phyloP scores from a whole-genome alignment of 2,888 invertebrate genomes.

The Drosophila histrio region DNA sequence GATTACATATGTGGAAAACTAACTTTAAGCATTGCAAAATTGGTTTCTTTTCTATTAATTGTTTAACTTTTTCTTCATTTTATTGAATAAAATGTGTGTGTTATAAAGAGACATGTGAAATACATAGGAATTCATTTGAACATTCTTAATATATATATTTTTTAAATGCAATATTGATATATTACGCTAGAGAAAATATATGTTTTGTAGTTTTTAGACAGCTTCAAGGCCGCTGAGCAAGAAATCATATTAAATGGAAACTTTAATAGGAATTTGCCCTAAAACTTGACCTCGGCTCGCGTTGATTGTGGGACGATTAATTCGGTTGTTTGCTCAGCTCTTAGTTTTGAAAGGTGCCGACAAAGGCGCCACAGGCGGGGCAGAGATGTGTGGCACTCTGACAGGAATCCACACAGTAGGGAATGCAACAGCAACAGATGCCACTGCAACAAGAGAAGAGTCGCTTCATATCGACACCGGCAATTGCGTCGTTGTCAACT shows the following conservation, averaged over 20 bases:
- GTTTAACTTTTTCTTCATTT: not conserved
- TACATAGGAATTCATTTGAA: not conserved
- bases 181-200: not conserved
- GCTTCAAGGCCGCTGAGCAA: not conserved
- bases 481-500: constrained; percentile 10
- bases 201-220: not conserved
- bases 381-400: constrained; percentile 78
- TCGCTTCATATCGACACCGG: not conserved
- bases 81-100: not conserved
- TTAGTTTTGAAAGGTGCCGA: constrained; percentile 72
- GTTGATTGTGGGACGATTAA: not conserved
- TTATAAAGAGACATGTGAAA: not conserved
- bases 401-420: constrained; percentile 73
- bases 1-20: too few species aligned
- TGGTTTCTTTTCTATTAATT: too few species aligned
- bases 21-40: too few species aligned
- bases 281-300: not conserved
- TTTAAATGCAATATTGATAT: not conserved
- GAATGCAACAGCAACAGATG: constrained; percentile 74
- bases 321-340: not conserved
- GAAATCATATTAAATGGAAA: not conserved
- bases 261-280: not conserved
- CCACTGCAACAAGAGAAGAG: constrained; percentile 37
- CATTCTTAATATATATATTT: not conserved
- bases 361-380: constrained; percentile 68